Conservation (phyloP, 2,797 vertebrate genomes). For the Myiothlypis coronata region DNA sequence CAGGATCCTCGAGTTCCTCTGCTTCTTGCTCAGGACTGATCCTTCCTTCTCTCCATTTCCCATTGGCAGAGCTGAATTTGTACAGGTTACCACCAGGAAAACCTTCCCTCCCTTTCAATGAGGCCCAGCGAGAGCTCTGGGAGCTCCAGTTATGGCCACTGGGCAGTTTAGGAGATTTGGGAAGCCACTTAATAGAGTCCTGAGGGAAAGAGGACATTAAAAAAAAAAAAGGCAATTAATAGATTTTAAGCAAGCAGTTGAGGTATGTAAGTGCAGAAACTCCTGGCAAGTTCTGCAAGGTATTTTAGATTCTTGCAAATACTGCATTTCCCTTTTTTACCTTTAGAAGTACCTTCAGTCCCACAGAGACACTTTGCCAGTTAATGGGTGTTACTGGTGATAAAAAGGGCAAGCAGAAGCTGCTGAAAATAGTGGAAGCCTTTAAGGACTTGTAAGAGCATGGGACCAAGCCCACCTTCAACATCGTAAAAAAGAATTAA, state of each 20-base stretch:
- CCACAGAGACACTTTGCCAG: not conserved
- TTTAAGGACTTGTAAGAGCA: not conserved
- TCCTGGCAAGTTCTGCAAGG: not conserved
- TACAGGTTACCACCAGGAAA: constrained; percentile 35
- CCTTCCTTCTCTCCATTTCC: constrained; percentile 58
- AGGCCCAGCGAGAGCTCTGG: constrained; percentile 70
- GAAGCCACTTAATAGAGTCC: constrained; percentile 70
- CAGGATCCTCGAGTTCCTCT: constrained; percentile 66
- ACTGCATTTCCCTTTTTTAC: not conserved
- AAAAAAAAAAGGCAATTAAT: not conserved
- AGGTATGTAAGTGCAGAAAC: not conserved
- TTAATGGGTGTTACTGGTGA: not conserved
- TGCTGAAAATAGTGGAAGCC: not conserved
- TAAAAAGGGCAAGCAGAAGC: not conserved
- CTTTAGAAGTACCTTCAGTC: not conserved
- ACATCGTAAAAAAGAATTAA: not conserved
- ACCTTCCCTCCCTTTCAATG: constrained; percentile 57
- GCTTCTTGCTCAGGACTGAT: constrained; percentile 71
- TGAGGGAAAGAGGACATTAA: constrained; percentile 43
- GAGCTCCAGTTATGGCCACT: constrained; percentile 70
- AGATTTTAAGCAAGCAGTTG: not conserved
- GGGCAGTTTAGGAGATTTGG: constrained; percentile 68
- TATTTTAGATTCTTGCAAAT: not conserved
- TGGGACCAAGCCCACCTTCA: not conserved
- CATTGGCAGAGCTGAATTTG: constrained; percentile 60